Evolutionary conservation across 2,888 invertebrate species (phyloP), one percentile per base, ranked within the genome.

Genomic region (Diplazon laetatorius): DNA sequence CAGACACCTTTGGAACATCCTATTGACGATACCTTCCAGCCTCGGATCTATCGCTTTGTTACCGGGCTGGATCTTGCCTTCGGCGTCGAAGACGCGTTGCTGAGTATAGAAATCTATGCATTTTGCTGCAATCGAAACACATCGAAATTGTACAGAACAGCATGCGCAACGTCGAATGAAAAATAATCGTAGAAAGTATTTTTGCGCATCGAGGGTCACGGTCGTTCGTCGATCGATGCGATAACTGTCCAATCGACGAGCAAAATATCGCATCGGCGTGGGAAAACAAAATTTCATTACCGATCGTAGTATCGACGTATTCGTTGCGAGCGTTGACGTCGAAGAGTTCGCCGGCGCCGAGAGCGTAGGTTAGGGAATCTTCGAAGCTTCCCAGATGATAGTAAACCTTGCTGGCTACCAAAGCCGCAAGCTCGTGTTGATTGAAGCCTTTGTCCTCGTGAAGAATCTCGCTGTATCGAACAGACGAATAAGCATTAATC

Each of bases 381-480:
- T 98, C 97, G 91, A 98, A 99, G 0, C 98, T 97, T 37, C 99
- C 99, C 82, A 99, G 93, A 91, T 99, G 99, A 91, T 99, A 99
- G 89, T 99, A 99, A 0, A 99, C 98, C 92, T 99, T 99, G 84
- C 99, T 99, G 5, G 98, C 99, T 4, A 99, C 97, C 84, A 99
- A 93, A 30, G 99, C 99, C 62, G 99, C 99, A 68, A 99, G 92
- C 87, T 98, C 96, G 87, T 97, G 96, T 89, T 98, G 96, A 42
- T 94, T 94, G 91, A 99, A 96, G 42, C 92, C 93, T 88, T 96
- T 95, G 89, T 99, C 98, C 92, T 99, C 99, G 88, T 98, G 97
- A 30, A 99, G 93, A 90, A 97, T 97, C 92, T 99, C 99, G 87
- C 95, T 95, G 85, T 62, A 91, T 9, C 12, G 22, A 20, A 37